A percentile compares a stretch with the other conserved stretches of the same genome.
These are phyloP conservation scores for Aethes cnicana DNA, from an alignment of 2,888 invertebrate species.

Conservation along the genomic window DNA sequence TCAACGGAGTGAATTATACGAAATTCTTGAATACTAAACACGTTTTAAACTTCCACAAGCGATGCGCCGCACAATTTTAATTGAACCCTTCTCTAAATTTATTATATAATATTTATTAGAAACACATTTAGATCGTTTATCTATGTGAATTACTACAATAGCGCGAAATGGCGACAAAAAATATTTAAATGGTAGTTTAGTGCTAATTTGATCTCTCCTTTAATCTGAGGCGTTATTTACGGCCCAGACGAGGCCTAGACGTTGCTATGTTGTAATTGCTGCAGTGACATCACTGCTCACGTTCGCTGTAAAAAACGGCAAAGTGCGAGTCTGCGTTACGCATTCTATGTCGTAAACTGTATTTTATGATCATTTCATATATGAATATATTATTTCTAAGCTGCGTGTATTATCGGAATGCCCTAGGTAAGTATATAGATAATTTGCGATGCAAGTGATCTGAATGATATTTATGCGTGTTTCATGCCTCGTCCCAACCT, in stretches of 20 bases:
- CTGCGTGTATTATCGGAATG: too few relatives aligned
- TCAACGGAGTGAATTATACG: background rate
- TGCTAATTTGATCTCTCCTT: slow-evolving; percentile 11
- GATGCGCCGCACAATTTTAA: slow-evolving; percentile 1
- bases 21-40: background rate
- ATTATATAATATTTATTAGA: slow-evolving; percentile 22
- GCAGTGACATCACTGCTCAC: slow-evolving; percentile 47
- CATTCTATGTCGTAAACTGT: too few relatives aligned
- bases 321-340: background rate
- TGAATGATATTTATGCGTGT: too few relatives aligned
- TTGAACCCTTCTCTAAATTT: slow-evolving; percentile 8
- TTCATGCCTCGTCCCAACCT: too few relatives aligned
- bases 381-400: too few relatives aligned
- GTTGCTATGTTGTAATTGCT: slow-evolving; percentile 23
- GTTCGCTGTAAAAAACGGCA: background rate
- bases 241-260: slow-evolving; percentile 11
- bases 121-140: slow-evolving; percentile 24
- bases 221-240: slow-evolving; percentile 13
- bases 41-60: background rate
- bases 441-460: too few relatives aligned
- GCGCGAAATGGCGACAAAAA: slow-evolving; percentile 12
- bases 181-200: slow-evolving; percentile 1
- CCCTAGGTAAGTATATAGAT: too few relatives aligned
- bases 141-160: slow-evolving; percentile 24
- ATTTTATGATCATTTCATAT: too few relatives aligned